Conservation (phyloP, 2,888 invertebrate genomes). For the Amiota mariae region DNA sequence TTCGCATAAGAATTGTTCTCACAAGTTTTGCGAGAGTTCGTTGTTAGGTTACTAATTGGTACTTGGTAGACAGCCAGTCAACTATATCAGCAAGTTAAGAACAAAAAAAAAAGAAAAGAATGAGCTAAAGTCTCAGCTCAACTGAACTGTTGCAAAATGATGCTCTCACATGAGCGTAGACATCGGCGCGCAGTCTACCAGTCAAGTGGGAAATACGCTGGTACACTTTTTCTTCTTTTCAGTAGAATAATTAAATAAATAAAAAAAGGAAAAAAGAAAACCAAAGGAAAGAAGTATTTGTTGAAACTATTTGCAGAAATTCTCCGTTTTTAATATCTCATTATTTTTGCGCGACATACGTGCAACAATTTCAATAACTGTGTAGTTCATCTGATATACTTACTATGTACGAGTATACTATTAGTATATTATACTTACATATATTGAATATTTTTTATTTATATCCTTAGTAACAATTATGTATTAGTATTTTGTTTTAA, state of each 20-base stretch:
- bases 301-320: constrained; percentile 51
- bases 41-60: constrained; percentile 66
- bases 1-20: constrained; percentile 54
- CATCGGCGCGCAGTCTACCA: constrained; percentile 26
- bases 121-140: neutral
- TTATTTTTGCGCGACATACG: constrained; percentile 63
- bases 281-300: neutral
- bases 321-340: constrained; percentile 66
- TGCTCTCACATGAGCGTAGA: constrained; percentile 44
- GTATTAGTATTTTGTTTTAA: too few relatives aligned
- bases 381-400: constrained; percentile 6
- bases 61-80: constrained; percentile 20
- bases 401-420: too few relatives aligned
- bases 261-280: neutral
- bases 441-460: too few relatives aligned
- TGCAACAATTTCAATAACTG: constrained; percentile 50
- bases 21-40: constrained; percentile 60
- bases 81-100: constrained; percentile 28
- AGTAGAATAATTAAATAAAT: neutral
- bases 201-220: constrained; percentile 24
- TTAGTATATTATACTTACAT: too few relatives aligned
- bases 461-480: too few relatives aligned
- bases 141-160: neutral
- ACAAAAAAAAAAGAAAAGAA: constrained; percentile 23
- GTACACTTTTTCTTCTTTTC: constrained; percentile 5